Evolutionary conservation across 2,113 vertebrate genomes (phyloP), one percentile per base, ranked within the genome.

Genomic region (Xerus inauris): DNA sequence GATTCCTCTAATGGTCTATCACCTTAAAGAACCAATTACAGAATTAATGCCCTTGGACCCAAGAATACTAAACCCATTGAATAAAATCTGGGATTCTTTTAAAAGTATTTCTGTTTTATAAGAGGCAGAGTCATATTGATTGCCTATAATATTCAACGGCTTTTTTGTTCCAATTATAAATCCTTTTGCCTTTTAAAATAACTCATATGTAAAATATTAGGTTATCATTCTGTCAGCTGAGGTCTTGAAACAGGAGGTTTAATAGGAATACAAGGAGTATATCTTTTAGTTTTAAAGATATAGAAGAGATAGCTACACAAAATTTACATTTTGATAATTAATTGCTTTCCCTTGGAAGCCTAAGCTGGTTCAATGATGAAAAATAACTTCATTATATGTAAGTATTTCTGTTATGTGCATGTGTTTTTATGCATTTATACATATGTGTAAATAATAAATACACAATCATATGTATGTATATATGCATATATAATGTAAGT

Each of bases 171-270:
- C 45, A 92, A 86, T 49, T 54, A 80, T 87, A 94, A 86, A 49
- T 82, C 3, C 3, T 62, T 32, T 87, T 91, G 54, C 89, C 59
- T 77, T 80, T 96, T 79, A 95, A 96, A 97, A 94, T 92, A 97
- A 49, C 40, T 88, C 49, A 85, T 95, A 54, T 71, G 88, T 92
- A 96, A 2, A 5, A 14, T 45, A 1, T 87, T 95, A 92, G 32
- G 69, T 32, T 0, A 71, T 62, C 91, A 77, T 92, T 89, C 26
- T 84, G 51, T 92, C 96, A 94, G 20, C 38, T 95, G 79, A 94
- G 88, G 38, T 96, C 86, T 73, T 77, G 73, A 98, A 97, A 95
- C 65, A 96, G 88, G 73, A 96, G 91, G 54, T 20, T 51, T 83
- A 38, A 1, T 7, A 28, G 13, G 10, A 67, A 83, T 67, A 72